phyloP scores from a whole-genome alignment of 2,113 vertebrate species.

The Phoxinus phoxinus region DNA sequence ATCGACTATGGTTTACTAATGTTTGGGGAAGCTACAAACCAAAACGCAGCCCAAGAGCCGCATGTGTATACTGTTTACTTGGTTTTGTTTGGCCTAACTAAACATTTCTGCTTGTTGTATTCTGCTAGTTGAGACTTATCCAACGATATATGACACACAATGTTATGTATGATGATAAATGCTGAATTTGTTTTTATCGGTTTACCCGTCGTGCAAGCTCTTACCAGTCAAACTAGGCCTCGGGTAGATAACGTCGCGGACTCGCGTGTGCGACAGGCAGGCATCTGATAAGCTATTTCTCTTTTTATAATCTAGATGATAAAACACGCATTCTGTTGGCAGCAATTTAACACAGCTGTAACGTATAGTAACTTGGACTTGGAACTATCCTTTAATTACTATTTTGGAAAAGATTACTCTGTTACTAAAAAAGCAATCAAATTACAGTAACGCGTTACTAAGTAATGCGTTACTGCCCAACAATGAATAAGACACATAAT shows the following conservation, averaged over 20 bases:
- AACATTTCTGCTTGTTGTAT: background rate
- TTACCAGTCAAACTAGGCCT: no score
- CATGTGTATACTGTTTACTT: background rate
- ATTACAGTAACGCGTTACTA: background rate
- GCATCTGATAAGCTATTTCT: no score
- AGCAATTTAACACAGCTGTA: no score
- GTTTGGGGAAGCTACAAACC: background rate
- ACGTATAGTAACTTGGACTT: background rate
- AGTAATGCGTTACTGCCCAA: background rate
- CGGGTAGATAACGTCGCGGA: no score
- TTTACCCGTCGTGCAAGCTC: no score
- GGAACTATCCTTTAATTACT: background rate
- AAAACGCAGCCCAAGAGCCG: background rate
- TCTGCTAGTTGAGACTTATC: no score
- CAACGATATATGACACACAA: no score
- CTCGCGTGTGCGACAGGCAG: no score
- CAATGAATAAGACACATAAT: background rate
- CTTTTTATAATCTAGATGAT: no score
- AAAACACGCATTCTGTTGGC: no score
- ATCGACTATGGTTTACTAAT: background rate
- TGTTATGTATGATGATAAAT: no score
- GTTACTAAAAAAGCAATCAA: background rate
- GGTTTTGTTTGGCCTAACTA: background rate
- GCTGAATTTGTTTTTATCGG: no score
- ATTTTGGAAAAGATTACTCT: background rate